A percentile compares a stretch with the other conserved stretches of the same genome.
phyloP scores from a whole-genome alignment of 2,888 invertebrate genomes.

The Aspidiotus rigidus region DNA sequence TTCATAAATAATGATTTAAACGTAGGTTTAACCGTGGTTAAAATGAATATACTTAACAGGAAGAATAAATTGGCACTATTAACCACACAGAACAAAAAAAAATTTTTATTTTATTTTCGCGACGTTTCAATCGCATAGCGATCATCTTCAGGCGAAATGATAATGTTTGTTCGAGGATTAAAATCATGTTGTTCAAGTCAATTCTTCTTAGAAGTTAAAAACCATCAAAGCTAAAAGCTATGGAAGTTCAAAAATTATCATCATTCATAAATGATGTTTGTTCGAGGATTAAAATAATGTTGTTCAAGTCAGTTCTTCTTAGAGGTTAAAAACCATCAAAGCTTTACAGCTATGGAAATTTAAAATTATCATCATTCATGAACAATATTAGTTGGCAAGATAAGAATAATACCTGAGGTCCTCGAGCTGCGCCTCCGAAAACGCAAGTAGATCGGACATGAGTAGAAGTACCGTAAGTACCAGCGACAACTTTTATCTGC shows the following conservation, averaged over 20 bases:
- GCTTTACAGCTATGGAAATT: conserved; percentile 1
- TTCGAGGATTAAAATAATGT: too few relatives aligned
- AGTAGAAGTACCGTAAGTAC: conserved; percentile 43
- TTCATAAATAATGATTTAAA: neutral
- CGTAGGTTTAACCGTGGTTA: too few relatives aligned
- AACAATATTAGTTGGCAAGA: neutral
- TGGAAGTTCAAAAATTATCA: neutral
- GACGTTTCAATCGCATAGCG: too few relatives aligned
- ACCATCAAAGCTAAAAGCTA: conserved; percentile 9
- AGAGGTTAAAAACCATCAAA: conserved; percentile 18
- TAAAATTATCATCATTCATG: neutral
- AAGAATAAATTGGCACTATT: too few relatives aligned
- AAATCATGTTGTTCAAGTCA: neutral
- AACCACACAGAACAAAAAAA: too few relatives aligned
- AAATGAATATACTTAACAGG: too few relatives aligned
- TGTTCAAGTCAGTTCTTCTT: conserved; percentile 32
- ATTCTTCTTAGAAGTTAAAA: conserved; percentile 33
- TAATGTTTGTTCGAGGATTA: too few relatives aligned
- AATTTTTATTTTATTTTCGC: too few relatives aligned
- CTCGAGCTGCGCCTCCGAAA: conserved; percentile 55
- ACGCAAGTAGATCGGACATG: conserved; percentile 50
- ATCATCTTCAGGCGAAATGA: too few relatives aligned
- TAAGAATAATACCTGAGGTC: conserved; percentile 39
- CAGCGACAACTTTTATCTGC: conserved; percentile 67
- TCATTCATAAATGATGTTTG: neutral